These are phyloP conservation scores for Varroa destructor DNA, from an alignment of 1,140 invertebrate species.

Conservation along the genomic window DNA sequence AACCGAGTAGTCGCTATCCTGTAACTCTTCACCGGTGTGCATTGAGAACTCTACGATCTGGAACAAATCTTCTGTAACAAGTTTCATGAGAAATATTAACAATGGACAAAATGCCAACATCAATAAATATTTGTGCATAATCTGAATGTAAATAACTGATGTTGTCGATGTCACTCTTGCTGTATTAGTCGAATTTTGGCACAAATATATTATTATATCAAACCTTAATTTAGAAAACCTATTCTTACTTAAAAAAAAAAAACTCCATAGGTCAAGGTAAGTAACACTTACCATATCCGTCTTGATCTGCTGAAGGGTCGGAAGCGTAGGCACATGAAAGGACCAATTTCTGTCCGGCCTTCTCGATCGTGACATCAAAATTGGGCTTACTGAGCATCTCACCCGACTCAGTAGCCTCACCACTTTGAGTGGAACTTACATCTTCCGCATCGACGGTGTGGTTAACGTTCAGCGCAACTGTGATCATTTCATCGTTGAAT, in stretches of 20 bases:
- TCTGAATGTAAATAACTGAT: too few relatives aligned
- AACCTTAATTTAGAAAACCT: slow-evolving; percentile 3
- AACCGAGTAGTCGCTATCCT: slow-evolving; percentile 67
- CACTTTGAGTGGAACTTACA: slow-evolving; percentile 46
- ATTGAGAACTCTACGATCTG: slow-evolving; percentile 74
- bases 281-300: slow-evolving; percentile 53
- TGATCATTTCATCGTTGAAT: slow-evolving; percentile 58
- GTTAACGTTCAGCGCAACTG: slow-evolving; percentile 69
- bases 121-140: too few relatives aligned
- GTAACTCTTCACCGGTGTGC: slow-evolving; percentile 60
- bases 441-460: slow-evolving; percentile 72
- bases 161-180: too few relatives aligned
- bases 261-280: slow-evolving; percentile 44
- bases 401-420: slow-evolving; percentile 49
- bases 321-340: slow-evolving; percentile 66
- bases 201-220: background rate
- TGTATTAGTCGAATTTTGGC: background rate
- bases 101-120: background rate
- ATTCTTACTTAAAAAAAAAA: background rate
- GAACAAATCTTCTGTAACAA: slow-evolving; percentile 45
- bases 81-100: background rate
- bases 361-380: slow-evolving; percentile 65
- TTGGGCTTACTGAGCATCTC: slow-evolving; percentile 50
- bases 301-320: slow-evolving; percentile 45
- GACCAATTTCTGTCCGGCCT: slow-evolving; percentile 53